Evolutionary conservation across 92 coral and sea anemone genomes (phyloP), one percentile per base, ranked within the genome.

Genomic region (Palythoa caribaeorum): DNA sequence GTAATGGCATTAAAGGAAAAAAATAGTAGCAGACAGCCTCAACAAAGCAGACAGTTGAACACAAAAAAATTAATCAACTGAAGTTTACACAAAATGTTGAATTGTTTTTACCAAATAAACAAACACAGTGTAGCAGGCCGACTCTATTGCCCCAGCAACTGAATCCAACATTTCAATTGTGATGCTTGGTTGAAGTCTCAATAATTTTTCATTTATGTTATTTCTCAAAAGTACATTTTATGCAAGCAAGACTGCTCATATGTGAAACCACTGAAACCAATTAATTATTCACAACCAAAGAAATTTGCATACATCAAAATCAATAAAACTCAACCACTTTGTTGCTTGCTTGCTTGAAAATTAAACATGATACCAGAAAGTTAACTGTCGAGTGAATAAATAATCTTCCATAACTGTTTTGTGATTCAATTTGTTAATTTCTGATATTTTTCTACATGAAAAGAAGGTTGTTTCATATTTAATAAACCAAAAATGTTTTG

Each of bases 251-350:
- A 5, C 54, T 62, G 47, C 36, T 81, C 57, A 81, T 81, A 40
- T 60, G 66, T 81, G n/a, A 81, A 38, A 47, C 60, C 75, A 70
- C 65, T 70, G 39, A 81, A 81, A 66, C 37, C 19, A 68, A 48
- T 81, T 20, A 81, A 81, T 81, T 47, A 81, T 81, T 81, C 59
- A 81, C 54, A 66, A 21, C 76, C 66, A 65, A 62, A 40, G 57
- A 66, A 62, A 81, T 81, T 81, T 81, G 76, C 86, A 81, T 81
- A 63, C 20, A 44, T 68, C 73, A 60, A 57, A 57, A 63, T 63
- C 66, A 77, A 71, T 11, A 21, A 65, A 21, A 66, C 86, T 66
- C 39, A 21, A 35, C 76, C 86, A 81, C 74, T 79, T 79, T 9
- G 54, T 53, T 78, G 84, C 68, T 44, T 63, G 70, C 68, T 44